Evolutionary conservation across 1,140 invertebrate species (phyloP), one percentile per base, ranked within the genome.

Genomic region (Drosophila subpulchrella): DNA sequence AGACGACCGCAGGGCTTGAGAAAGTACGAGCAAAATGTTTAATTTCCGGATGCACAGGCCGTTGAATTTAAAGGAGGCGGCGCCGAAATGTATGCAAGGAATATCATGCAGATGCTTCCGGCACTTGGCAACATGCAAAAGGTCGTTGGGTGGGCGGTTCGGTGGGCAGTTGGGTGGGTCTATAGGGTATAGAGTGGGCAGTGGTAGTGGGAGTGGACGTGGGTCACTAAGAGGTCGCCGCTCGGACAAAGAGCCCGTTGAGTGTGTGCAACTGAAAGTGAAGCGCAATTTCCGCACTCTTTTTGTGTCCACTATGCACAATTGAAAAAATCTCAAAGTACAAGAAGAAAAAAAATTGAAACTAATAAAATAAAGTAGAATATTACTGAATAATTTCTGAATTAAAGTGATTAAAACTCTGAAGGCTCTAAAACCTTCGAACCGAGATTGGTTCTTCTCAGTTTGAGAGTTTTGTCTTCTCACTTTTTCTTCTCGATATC

Each of bases 101-200:
- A 58, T 66, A 75, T 66, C 73, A 58, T 75, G 72, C 73, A 75
- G 60, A 75, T 75, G 71, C 73, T 63, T 74, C 71, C 71, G 72
- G 59, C 72, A 63, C 70, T 63, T 57, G 72, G 38, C 70, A 55
- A 73, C 70, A 75, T 74, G 70, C 72, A 63, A 58, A 75, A 65
- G 48, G 73, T 71, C 65, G 38, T 24, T 11, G 44, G 57, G 44
- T 13, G 56, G 11, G 24, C 30, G n/a, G 20, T 15, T 5, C 8
- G 20, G 27, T 15, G 59, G 36, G 3, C 42, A 17, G 20, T 24
- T 30, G n/a, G 27, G 27, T 32, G 30, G 27, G n/a, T 5, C 7
- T 12, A 3, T 6, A n/a, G 46, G 44, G 11, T 27, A 4, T 5
- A 27, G 27, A 27, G 27, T 27, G 27, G 27, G 27, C 27, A 27